Conservation (phyloP, 2,797 vertebrate species). For the Pseudochromis fuscus region DNA sequence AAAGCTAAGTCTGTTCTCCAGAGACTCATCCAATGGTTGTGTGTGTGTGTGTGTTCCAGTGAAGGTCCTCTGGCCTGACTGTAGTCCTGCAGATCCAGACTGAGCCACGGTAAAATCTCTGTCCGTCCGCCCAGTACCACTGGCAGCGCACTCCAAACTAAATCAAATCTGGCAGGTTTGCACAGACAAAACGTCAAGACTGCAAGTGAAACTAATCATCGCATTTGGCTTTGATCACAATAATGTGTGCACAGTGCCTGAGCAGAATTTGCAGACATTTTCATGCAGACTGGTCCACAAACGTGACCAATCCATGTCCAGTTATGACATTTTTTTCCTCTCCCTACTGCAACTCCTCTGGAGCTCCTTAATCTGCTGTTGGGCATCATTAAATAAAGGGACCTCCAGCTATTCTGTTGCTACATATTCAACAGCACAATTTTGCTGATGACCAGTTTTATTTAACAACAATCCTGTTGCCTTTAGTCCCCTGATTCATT, state of each 20-base stretch:
- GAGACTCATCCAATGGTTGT: conserved; percentile 1
- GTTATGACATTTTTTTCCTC: neutral
- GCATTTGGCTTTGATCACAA: conserved; percentile 31
- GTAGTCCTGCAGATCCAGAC: conserved; percentile 20
- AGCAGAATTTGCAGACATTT: conserved; percentile 21
- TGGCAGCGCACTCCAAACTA: conserved; percentile 10
- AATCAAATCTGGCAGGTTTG: conserved; percentile 25
- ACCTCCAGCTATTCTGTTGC: neutral
- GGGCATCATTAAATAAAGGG: conserved; percentile 1
- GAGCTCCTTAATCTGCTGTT: conserved; percentile 6
- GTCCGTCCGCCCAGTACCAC: neutral
- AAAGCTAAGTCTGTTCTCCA: conserved; percentile 17
- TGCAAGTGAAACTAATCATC: conserved; percentile 24
- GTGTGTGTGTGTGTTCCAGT: neutral
- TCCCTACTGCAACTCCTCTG: neutral
- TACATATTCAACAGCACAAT: neutral
- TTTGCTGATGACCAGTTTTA: neutral
- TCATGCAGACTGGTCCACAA: conserved; percentile 22
- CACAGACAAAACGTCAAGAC: conserved; percentile 4
- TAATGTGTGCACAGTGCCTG: conserved; percentile 1
- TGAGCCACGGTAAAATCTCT: conserved; percentile 10
- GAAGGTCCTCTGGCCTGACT: conserved; percentile 1
- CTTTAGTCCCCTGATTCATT: neutral
- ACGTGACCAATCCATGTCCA: conserved; percentile 5
- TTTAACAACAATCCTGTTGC: neutral